Evolutionary conservation across 1,140 invertebrate genomes (phyloP), one percentile per base, ranked within the genome.

Genomic region (Papilio helenus): DNA sequence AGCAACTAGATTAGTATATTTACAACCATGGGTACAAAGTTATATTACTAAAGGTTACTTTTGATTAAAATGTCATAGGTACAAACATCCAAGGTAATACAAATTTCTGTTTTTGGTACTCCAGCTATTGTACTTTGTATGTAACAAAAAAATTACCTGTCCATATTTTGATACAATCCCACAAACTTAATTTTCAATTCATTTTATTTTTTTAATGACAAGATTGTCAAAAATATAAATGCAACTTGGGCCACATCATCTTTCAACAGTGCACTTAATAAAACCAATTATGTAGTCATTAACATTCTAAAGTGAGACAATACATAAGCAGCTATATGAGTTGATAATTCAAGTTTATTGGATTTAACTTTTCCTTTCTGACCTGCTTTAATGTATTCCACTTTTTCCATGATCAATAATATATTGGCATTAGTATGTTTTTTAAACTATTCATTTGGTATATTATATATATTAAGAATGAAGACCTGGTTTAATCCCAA

Each of bases 1-100:
- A 26, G 9, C 80, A 83, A 83, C 82, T 77, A 39, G 83, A 29
- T 80, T 82, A 58, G 23, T 26, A 23, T 8, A 61, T 61, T 61
- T 9, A 61, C 9, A 29, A 16, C 14, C 26, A 34, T 18, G 61
- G 4, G 18, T 16, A 68, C 12, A 34, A 16, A 68, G 3, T 16
- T 12, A 3, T 29, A 68, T 68, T 68, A 68, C 26, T 29, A 34
- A 29, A 34, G 61, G 12, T 68, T 34, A 26, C 9, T 29, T 68
- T 68, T 8, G 26, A 68, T 68, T 68, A 26, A 61, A 61, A 61
- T 61, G 26, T 58, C 12, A 18, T 61, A 23, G n/a, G 9, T 61
- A 34, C 20, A 29, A 12, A 34, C 8, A 29, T 68, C 61, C 26
- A 68, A 29, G 26, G 26, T 68, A 16, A 68, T 29, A 29, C 34